Percentiles rank a stretch among this genome's conserved stretches.
phyloP scores from a whole-genome alignment of 2,888 invertebrate genomes.

The Strigamia transsilvanica region DNA sequence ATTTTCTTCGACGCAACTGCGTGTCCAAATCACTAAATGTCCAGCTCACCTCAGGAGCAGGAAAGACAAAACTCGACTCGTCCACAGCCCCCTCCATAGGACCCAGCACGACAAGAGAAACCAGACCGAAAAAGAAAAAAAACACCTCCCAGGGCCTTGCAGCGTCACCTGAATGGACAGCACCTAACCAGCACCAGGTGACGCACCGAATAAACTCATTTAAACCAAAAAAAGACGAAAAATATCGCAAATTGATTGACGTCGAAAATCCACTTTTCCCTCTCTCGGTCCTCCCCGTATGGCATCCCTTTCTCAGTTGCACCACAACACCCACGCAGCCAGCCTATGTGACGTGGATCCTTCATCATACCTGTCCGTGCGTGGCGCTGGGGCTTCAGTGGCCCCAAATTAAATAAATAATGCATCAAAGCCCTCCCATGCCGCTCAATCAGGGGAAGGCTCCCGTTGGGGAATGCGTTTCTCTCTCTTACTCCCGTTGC shows the following conservation, averaged over 20 bases:
- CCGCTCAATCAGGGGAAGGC: conserved; percentile 52
- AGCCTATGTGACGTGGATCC: conserved; percentile 10
- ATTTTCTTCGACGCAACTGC: conserved; percentile 34
- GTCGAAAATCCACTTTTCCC: neutral
- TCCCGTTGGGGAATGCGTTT: conserved; percentile 50
- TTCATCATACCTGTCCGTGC: conserved; percentile 50
- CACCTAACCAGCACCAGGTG: neutral
- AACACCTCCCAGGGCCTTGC: neutral
- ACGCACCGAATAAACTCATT: neutral
- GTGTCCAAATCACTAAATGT: conserved; percentile 21
- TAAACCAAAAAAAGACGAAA: neutral
- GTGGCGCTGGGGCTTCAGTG: conserved; percentile 40
- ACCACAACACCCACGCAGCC: neutral
- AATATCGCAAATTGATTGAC: neutral
- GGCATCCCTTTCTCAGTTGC: no score
- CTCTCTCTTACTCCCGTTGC: conserved; percentile 7
- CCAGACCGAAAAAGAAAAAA: neutral
- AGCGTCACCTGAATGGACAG: neutral
- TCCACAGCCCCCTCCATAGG: neutral
- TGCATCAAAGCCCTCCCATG: conserved; percentile 52
- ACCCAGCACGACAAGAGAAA: neutral
- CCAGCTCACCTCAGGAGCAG: neutral
- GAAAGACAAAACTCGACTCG: neutral
- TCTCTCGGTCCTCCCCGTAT: neutral
- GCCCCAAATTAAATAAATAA: conserved; percentile 53